phyloP scores from a whole-genome alignment of 2,113 vertebrate species.

The Gymnocephalus cernua region DNA sequence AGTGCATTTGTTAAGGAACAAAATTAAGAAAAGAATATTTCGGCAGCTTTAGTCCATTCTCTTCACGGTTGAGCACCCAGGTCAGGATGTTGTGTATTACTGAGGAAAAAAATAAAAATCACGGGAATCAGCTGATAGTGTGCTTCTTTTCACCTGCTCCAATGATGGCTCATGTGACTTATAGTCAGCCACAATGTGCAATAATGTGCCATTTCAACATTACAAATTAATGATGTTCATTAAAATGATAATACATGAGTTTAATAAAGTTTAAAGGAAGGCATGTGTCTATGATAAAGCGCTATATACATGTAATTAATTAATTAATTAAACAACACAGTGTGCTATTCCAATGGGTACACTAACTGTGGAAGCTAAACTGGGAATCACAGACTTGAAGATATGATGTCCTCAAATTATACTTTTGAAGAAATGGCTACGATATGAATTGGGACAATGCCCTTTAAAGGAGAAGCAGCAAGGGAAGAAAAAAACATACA shows the following conservation, averaged over 20 bases:
- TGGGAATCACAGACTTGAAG: neutral
- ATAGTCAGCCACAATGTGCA: neutral
- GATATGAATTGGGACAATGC: too few species aligned
- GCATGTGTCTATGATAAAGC: too few species aligned
- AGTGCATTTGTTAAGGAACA: neutral
- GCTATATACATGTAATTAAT: too few species aligned
- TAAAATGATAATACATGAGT: too few species aligned
- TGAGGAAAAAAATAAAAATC: neutral
- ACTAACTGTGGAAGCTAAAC: neutral
- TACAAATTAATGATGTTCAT: constrained; percentile 12
- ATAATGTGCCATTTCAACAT: neutral
- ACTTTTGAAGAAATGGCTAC: neutral
- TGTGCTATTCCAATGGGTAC: neutral
- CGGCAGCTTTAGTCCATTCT: neutral
- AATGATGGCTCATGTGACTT: neutral
- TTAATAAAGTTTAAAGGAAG: neutral
- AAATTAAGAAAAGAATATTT: neutral
- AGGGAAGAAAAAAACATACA: too few species aligned
- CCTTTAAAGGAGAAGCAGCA: too few species aligned
- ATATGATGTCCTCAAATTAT: neutral
- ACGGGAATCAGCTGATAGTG: neutral
- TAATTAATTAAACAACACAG: neutral
- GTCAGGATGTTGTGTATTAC: neutral
- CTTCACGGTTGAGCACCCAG: neutral
- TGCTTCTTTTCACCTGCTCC: neutral